Percentiles rank a stretch among this genome's conserved stretches.
These are phyloP conservation scores for Glaucopsyche alexis DNA, from an alignment of 2,888 invertebrate genomes.

Conservation along the genomic window DNA sequence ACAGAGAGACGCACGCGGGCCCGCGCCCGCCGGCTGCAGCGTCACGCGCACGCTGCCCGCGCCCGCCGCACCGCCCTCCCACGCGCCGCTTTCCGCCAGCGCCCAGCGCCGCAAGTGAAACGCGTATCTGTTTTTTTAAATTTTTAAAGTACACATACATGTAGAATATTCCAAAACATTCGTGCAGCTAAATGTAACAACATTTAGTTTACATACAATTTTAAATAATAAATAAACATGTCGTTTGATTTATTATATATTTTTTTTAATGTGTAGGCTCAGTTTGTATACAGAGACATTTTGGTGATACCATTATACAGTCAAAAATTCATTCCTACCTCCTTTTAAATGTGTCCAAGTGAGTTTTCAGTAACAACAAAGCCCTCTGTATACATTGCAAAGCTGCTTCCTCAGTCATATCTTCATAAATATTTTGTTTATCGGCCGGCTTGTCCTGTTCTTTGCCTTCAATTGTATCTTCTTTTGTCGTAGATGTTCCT, in stretches of 20 bases:
- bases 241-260: too few species aligned
- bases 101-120: conserved; percentile 95
- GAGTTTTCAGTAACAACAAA: conserved; percentile 91
- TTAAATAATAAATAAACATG: too few species aligned
- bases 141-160: not conserved
- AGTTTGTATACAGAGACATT: too few species aligned
- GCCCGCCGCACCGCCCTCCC: conserved; percentile 82
- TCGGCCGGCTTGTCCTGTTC: conserved; percentile 59
- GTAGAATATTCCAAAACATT: too few species aligned
- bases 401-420: conserved; percentile 86
- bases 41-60: conserved; percentile 83
- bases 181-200: too few species aligned
- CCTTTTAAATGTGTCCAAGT: conserved; percentile 94
- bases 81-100: conserved; percentile 89
- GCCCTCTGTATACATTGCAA: conserved; percentile 95
- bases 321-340: conserved; percentile 63
- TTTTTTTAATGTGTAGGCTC: too few species aligned
- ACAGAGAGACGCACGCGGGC: conserved; percentile 90
- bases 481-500: conserved; percentile 44
- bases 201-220: too few species aligned
- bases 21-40: conserved; percentile 93
- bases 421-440: conserved; percentile 71
- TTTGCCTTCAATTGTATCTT: conserved; percentile 48
- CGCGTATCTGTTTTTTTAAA: conserved; percentile 82
- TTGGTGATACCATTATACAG: not conserved